Evolutionary conservation across 2,888 invertebrate genomes (phyloP), one percentile per base, ranked within the genome.

Genomic region (Mayetiola destructor): DNA sequence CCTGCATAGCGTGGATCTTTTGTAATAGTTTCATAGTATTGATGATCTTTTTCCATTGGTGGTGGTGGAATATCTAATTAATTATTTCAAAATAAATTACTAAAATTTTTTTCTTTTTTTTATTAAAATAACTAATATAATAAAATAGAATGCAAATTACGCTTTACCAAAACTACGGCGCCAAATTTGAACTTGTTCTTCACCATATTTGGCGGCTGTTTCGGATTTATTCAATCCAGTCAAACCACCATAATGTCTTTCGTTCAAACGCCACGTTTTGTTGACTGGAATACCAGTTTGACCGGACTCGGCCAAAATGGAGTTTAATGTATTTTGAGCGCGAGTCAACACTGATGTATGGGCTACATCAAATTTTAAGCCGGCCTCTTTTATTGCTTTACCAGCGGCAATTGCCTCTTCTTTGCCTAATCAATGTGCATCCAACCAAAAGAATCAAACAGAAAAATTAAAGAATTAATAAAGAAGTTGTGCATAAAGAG

Each of bases 221-320:
- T 89, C 87, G 0, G 85, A 80, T 69, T 91, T 91, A 66, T 90
- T 86, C 59, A 87, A 76, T 2, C 90, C 90, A 12, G 89, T 91
- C 6, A 91, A 77, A 39, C 85, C 85, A 56, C 91, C 91, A 65
- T 90, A 91, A 66, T 91, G 91, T 59, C 91, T 80, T 69, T 91
- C 90, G 65, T 90, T 90, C 29, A 91, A 73, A 14, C 89, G 78
- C 91, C 91, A 91, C 10, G 87, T 84, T 66, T 82, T 81, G 5
- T 77, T 68, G 8, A 84, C 72, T 0, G 84, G 82, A 61, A 90
- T 70, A 62, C 79, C 76, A n/a, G 79, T 68, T 64, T 85, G 84
- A 1, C 77, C 79, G 40, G 83, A 76, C 65, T 82, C 81, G 59
- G 80, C 73, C 8, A 90, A 70, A 60, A 90, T 80, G 0, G 79